A percentile compares a stretch with the other conserved stretches of the same genome.
Conservation (phyloP, 2,113 vertebrate genomes). For the Puffinus mauretanicus region DNA sequence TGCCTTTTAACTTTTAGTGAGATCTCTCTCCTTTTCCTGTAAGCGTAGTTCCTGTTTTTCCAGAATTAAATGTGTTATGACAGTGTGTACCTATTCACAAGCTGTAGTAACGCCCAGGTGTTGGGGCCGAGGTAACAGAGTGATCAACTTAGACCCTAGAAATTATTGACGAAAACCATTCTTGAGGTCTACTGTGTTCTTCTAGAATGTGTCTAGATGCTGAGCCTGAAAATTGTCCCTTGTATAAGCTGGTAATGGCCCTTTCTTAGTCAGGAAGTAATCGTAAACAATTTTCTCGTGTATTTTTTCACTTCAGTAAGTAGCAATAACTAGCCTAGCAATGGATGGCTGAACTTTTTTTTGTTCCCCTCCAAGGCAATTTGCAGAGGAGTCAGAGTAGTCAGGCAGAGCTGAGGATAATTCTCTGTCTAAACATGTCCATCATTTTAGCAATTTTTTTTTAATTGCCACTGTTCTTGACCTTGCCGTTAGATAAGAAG, state of each 20-base stretch:
- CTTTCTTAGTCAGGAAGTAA: background rate
- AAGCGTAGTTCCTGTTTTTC: background rate
- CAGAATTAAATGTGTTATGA: background rate
- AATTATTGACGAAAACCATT: background rate
- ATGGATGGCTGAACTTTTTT: background rate
- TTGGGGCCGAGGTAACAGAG: background rate
- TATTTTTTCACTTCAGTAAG: background rate
- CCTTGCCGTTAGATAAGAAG: constrained; percentile 25
- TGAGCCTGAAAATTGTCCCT: background rate
- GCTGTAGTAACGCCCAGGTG: background rate
- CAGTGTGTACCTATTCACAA: background rate
- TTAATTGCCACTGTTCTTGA: constrained; percentile 37
- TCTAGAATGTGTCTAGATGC: background rate
- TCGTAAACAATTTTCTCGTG: background rate
- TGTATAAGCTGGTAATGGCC: background rate
- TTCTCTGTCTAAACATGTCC: constrained; percentile 16
- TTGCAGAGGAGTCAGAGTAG: constrained; percentile 15
- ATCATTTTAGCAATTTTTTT: constrained; percentile 5
- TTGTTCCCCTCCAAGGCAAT: background rate
- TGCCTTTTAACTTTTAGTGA: background rate
- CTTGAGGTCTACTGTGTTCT: background rate
- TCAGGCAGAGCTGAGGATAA: constrained; percentile 23
- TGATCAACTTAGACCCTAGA: background rate
- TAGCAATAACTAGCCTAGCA: background rate
- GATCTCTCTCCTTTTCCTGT: background rate